Conservation (phyloP, 2,113 vertebrate species). For the Platysternon megacephalum region DNA sequence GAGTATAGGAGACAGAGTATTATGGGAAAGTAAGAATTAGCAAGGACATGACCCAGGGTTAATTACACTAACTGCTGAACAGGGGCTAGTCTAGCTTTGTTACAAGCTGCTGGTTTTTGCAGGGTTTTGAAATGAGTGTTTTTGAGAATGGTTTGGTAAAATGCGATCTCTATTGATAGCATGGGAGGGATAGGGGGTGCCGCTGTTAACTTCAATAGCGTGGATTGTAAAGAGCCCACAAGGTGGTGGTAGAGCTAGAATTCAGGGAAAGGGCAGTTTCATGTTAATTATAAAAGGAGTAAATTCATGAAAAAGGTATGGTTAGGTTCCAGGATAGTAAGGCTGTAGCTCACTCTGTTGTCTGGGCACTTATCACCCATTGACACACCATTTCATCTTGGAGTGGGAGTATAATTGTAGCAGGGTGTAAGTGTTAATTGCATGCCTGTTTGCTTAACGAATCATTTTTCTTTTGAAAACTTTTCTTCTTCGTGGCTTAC, state of each 20-base stretch:
- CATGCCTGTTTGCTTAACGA: neutral
- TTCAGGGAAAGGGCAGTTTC: neutral
- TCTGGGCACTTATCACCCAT: too few species aligned
- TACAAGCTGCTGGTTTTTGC: too few species aligned
- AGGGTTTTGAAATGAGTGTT: too few species aligned
- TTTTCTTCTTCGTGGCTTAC: too few species aligned
- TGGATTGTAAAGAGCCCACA: neutral
- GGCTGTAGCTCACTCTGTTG: neutral
- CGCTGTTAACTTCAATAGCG: neutral
- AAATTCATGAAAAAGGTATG: neutral
- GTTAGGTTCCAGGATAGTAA: neutral
- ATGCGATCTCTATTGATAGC: neutral
- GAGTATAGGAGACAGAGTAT: too few species aligned
- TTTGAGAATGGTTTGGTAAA: too few species aligned
- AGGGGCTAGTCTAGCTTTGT: too few species aligned
- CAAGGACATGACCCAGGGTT: too few species aligned
- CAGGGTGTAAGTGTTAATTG: too few species aligned
- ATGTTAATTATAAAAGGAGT: neutral
- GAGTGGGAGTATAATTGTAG: neutral
- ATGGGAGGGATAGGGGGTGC: neutral
- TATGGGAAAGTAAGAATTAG: too few species aligned
- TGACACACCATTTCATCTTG: neutral
- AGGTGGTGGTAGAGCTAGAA: neutral
- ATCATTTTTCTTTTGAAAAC: neutral
- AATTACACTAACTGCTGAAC: too few species aligned